These are phyloP conservation scores for Galbula dea DNA, from an alignment of 2,113 vertebrate genomes.

Conservation along the genomic window DNA sequence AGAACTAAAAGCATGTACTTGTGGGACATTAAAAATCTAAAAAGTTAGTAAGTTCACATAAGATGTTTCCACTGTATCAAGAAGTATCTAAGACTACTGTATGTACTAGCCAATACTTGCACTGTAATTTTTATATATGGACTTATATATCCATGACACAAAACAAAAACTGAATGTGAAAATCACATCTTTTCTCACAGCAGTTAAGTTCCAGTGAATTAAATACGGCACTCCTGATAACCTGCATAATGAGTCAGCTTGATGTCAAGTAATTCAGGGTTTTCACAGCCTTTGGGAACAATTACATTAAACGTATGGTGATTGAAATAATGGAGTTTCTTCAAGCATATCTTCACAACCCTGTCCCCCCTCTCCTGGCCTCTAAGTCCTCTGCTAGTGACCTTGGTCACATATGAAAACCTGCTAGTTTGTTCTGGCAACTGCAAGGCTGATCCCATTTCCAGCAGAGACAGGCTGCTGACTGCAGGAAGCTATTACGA, in stretches of 20 bases:
- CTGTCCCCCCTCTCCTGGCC: background rate
- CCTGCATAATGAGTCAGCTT: background rate
- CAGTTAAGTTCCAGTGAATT: constrained; percentile 8
- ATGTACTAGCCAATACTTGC: background rate
- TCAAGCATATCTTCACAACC: background rate
- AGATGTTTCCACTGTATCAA: background rate
- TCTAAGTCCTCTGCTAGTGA: background rate
- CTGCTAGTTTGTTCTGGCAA: background rate
- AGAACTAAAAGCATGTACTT: background rate
- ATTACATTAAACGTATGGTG: background rate
- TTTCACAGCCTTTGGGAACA: background rate
- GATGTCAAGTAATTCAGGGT: background rate
- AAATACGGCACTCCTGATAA: background rate
- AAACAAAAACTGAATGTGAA: background rate
- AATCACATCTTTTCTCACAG: background rate
- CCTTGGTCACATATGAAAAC: background rate
- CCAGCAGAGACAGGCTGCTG: background rate
- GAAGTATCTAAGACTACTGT: background rate
- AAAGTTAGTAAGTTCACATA: background rate
- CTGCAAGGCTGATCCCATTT: background rate
- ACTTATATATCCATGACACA: background rate
- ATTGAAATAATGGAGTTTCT: background rate
- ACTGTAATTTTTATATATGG: background rate
- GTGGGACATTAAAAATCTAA: background rate
- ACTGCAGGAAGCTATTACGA: background rate